Percentiles rank a stretch among this genome's conserved stretches.
phyloP scores from a whole-genome alignment of 2,888 invertebrate species.

The Leptinotarsa haldemani region DNA sequence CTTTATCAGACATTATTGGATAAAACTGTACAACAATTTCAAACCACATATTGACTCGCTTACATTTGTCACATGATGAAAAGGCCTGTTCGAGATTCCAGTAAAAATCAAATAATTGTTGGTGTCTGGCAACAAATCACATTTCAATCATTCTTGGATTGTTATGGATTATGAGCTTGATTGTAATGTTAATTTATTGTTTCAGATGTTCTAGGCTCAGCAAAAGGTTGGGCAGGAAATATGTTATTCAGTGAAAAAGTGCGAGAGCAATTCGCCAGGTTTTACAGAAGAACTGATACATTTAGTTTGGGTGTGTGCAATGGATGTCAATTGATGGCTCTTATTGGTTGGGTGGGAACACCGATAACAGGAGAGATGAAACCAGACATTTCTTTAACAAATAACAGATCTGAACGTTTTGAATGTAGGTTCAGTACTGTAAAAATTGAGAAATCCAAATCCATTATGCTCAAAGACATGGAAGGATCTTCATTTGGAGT shows the following conservation, averaged over 20 bases:
- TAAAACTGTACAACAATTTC: too few relatives aligned
- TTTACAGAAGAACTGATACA: slow-evolving; percentile 79
- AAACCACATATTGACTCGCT: too few relatives aligned
- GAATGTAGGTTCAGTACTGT: slow-evolving; percentile 74
- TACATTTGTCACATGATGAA: too few relatives aligned
- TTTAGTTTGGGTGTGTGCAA: slow-evolving; percentile 99
- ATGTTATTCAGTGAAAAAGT: slow-evolving; percentile 83
- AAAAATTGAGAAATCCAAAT: slow-evolving; percentile 73
- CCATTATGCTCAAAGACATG: slow-evolving; percentile 94
- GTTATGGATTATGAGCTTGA: background rate
- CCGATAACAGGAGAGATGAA: slow-evolving; percentile 55
- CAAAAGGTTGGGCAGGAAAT: slow-evolving; percentile 97
- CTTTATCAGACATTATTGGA: too few relatives aligned
- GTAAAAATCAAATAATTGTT: too few relatives aligned
- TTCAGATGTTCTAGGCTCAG: slow-evolving; percentile 93
- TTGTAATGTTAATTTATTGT: slow-evolving; percentile 34
- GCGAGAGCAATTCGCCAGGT: slow-evolving; percentile 81
- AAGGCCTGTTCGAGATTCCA: too few relatives aligned
- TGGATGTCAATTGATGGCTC: slow-evolving; percentile 95
- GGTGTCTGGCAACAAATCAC: too few relatives aligned
- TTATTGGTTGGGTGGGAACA: slow-evolving; percentile 89
- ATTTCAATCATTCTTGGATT: too few relatives aligned
- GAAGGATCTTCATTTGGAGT: slow-evolving; percentile 60
- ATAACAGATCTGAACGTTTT: slow-evolving; percentile 90
- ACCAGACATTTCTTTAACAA: slow-evolving; percentile 79